Percentiles rank a stretch among this genome's conserved stretches.
These are phyloP conservation scores for Hucho hucho DNA, from an alignment of 2,113 vertebrate species.

Conservation along the genomic window DNA sequence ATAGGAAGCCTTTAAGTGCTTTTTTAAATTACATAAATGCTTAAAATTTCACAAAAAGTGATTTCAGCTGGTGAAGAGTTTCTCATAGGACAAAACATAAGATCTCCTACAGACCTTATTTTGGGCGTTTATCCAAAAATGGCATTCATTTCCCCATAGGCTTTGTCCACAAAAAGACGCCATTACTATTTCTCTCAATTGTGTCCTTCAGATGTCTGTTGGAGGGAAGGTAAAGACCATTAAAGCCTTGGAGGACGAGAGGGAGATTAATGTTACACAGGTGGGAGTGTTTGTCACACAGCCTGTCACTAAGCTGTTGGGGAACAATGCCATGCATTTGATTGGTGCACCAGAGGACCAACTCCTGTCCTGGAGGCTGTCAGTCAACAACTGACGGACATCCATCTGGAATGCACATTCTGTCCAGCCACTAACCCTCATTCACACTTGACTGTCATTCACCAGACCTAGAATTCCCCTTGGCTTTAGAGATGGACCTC, in stretches of 20 bases:
- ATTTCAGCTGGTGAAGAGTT: too few relatives aligned
- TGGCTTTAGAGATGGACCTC: conserved; percentile 49
- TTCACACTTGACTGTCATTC: conserved; percentile 32
- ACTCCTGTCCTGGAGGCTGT: conserved; percentile 24
- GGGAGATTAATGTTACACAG: conserved; percentile 57
- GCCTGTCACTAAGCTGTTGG: conserved; percentile 46
- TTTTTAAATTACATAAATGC: too few relatives aligned
- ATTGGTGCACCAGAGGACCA: conserved; percentile 52
- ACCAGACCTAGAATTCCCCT: conserved; percentile 55
- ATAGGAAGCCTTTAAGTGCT: too few relatives aligned
- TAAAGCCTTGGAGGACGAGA: conserved; percentile 12
- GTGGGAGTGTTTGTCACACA: conserved; percentile 59
- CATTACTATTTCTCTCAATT: neutral
- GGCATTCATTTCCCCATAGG: too few relatives aligned
- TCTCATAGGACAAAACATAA: too few relatives aligned
- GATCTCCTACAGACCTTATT: too few relatives aligned
- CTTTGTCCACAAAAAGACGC: too few relatives aligned
- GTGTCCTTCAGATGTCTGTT: conserved; percentile 16
- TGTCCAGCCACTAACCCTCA: conserved; percentile 44
- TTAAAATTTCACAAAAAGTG: too few relatives aligned
- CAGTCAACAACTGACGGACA: conserved; percentile 52
- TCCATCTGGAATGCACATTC: conserved; percentile 64
- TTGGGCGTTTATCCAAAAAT: too few relatives aligned
- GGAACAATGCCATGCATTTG: conserved; percentile 51
- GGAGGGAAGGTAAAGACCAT: neutral